phyloP scores from a whole-genome alignment of 2,113 vertebrate genomes.

The Saccopteryx leptura region DNA sequence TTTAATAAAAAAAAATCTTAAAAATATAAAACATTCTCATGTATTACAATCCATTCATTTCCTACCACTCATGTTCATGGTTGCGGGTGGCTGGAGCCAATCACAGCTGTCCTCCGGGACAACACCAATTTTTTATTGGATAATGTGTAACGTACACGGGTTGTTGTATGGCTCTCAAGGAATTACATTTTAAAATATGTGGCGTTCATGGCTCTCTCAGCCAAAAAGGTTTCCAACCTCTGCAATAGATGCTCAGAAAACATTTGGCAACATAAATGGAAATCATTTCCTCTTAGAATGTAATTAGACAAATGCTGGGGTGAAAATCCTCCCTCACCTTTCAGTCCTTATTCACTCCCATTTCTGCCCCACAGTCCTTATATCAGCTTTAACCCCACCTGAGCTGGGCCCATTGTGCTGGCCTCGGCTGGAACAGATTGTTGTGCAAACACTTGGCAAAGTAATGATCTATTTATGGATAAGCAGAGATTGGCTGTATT shows the following conservation, averaged over 20 bases:
- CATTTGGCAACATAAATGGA: not conserved
- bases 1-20: too few relatives aligned
- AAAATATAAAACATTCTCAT: too few relatives aligned
- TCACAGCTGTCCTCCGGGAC: too few relatives aligned
- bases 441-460: slow-evolving; percentile 69
- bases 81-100: too few relatives aligned
- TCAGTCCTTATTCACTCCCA: not conserved
- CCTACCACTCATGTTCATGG: too few relatives aligned
- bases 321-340: not conserved
- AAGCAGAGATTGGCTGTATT: slow-evolving; percentile 67
- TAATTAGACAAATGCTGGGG: not conserved
- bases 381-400: not conserved
- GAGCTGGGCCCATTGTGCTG: not conserved
- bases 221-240: too few relatives aligned
- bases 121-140: too few relatives aligned
- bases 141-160: too few relatives aligned
- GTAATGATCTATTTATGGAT: slow-evolving; percentile 57
- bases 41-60: too few relatives aligned
- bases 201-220: too few relatives aligned
- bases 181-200: too few relatives aligned
- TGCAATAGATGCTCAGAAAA: slow-evolving; percentile 1
- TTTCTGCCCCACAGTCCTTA: not conserved
- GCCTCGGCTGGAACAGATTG: slow-evolving; percentile 52
- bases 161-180: too few relatives aligned
- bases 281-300: not conserved